A percentile compares a stretch with the other conserved stretches of the same genome.
These are phyloP conservation scores for Panzeria rudis DNA, from an alignment of 2,888 invertebrate genomes.

Conservation along the genomic window DNA sequence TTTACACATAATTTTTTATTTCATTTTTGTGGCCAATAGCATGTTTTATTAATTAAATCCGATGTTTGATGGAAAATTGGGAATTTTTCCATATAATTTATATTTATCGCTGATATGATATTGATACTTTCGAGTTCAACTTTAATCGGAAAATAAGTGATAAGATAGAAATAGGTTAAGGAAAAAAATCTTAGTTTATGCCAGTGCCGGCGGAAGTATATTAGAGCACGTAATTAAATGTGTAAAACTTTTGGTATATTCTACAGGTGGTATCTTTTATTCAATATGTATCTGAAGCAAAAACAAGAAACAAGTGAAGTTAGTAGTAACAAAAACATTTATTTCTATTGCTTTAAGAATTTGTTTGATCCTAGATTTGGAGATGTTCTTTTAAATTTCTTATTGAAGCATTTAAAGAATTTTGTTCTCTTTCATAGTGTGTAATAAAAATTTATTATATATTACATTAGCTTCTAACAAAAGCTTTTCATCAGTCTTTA, in stretches of 20 bases:
- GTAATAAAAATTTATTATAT: too few species aligned
- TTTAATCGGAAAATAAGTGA: constrained; percentile 30
- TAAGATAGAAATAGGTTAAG: not conserved
- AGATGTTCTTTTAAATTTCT: too few species aligned
- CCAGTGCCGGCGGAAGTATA: not conserved
- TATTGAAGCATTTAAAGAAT: too few species aligned
- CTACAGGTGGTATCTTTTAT: too few species aligned
- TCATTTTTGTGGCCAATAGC: constrained; percentile 15
- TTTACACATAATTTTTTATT: constrained; percentile 32
- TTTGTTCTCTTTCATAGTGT: too few species aligned
- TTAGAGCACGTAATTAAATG: not conserved
- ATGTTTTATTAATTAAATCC: constrained; percentile 1
- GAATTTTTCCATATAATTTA: constrained; percentile 48
- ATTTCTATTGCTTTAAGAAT: too few species aligned
- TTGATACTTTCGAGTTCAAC: constrained; percentile 14
- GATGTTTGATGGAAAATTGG: not conserved
- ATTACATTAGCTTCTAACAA: too few species aligned
- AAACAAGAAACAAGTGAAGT: too few species aligned
- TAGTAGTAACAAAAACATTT: too few species aligned
- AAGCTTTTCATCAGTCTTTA: too few species aligned
- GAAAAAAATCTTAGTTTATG: not conserved
- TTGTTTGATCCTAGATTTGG: too few species aligned
- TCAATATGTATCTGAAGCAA: too few species aligned
- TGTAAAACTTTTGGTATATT: not conserved
- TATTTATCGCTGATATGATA: constrained; percentile 6